These are phyloP conservation scores for Phaethornis superciliosus DNA, from an alignment of 2,113 vertebrate species.

Conservation along the genomic window DNA sequence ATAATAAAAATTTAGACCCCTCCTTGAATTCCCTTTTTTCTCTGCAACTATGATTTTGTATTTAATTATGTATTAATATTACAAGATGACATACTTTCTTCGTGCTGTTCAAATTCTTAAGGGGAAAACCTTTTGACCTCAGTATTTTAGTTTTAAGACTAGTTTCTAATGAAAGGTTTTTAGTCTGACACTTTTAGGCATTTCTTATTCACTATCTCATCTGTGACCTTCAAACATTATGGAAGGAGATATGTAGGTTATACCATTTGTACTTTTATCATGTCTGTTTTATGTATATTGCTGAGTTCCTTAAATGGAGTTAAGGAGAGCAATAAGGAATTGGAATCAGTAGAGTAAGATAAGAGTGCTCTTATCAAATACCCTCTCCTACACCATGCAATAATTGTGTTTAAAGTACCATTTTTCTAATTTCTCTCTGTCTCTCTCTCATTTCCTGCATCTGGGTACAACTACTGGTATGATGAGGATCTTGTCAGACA, in stretches of 20 bases:
- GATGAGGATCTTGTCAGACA: background rate
- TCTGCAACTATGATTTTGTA: constrained; percentile 27
- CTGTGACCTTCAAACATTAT: constrained; percentile 52
- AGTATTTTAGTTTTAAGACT: constrained; percentile 24
- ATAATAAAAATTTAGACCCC: constrained; percentile 50
- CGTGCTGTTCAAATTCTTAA: constrained; percentile 30
- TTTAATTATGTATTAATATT: constrained; percentile 40
- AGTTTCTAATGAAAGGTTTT: constrained; percentile 56
- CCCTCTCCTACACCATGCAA: background rate
- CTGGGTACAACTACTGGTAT: background rate
- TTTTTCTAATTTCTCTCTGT: background rate
- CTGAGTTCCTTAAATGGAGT: background rate
- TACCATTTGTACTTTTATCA: background rate
- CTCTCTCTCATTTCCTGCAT: background rate
- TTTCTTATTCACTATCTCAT: constrained; percentile 44
- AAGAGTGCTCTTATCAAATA: background rate
- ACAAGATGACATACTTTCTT: constrained; percentile 38
- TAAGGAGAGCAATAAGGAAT: background rate
- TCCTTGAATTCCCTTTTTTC: constrained; percentile 28
- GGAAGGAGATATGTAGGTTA: background rate
- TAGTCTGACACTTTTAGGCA: background rate
- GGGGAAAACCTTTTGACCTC: constrained; percentile 42
- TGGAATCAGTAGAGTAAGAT: background rate
- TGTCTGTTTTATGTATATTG: background rate
- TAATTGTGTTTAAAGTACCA: background rate